phyloP scores from a whole-genome alignment of 2,797 vertebrate species.

The Sebastolobus altivelis region DNA sequence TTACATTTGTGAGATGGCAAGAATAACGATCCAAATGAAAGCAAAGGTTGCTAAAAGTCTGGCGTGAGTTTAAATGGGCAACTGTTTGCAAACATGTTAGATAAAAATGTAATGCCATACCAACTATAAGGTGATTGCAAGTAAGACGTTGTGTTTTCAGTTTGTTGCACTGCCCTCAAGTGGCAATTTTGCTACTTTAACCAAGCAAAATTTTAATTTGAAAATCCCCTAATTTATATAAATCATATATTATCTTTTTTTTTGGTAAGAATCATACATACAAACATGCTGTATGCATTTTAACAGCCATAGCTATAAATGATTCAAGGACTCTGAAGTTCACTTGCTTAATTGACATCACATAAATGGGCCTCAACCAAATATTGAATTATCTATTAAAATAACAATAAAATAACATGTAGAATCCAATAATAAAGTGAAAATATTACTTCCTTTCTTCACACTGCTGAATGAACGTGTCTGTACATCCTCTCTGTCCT shows the following conservation, averaged over 20 bases:
- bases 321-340: background rate
- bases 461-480: slow-evolving; percentile 3
- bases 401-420: background rate
- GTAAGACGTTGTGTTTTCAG: too few relatives aligned
- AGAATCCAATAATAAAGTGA: background rate
- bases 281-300: too few relatives aligned
- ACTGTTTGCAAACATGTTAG: background rate
- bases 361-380: background rate
- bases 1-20: too few relatives aligned
- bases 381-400: background rate
- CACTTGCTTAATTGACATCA: background rate
- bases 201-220: background rate
- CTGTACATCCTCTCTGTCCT: slow-evolving; percentile 22
- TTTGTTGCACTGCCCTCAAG: too few relatives aligned
- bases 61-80: too few relatives aligned
- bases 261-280: rapidly evolving
- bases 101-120: background rate
- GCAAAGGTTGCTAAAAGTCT: too few relatives aligned
- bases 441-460: background rate
- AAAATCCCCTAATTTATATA: background rate
- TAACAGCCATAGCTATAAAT: background rate
- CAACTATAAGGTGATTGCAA: too few relatives aligned
- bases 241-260: background rate
- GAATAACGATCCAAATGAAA: too few relatives aligned
- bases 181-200: background rate